phyloP scores from a whole-genome alignment of 2,888 invertebrate genomes.

The Lobophora halterata region DNA sequence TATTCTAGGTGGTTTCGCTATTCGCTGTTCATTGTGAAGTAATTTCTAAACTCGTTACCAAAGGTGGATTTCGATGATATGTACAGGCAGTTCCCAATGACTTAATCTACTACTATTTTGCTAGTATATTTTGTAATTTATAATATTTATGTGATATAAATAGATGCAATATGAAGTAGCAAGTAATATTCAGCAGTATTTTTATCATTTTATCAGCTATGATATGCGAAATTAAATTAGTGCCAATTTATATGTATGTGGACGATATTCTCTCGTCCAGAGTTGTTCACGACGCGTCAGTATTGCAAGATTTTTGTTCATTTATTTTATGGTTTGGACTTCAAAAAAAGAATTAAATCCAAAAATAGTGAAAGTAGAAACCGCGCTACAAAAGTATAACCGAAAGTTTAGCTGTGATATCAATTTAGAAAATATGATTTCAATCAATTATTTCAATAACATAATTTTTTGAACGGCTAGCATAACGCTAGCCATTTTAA shows the following conservation, averaged over 20 bases:
- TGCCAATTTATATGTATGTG: constrained; percentile 16
- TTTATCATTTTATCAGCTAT: constrained; percentile 7
- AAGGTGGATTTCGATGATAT: constrained; percentile 3
- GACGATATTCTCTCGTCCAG: background rate
- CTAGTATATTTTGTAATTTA: constrained; percentile 10
- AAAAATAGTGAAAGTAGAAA: background rate
- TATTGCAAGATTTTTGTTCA: background rate
- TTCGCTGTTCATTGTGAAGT: background rate
- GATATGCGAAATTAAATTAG: constrained; percentile 13
- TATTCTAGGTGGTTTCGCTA: too few species aligned
- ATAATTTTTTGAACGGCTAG: constrained; percentile 10
- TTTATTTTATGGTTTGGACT: too few species aligned
- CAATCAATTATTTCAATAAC: constrained; percentile 48
- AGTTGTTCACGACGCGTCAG: background rate
- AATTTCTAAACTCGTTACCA: constrained; percentile 5
- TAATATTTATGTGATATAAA: constrained; percentile 14
- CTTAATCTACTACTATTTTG: constrained; percentile 11
- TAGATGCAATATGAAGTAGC: constrained; percentile 4
- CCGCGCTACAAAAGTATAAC: constrained; percentile 1
- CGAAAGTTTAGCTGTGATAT: constrained; percentile 33
- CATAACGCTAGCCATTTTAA: too few species aligned
- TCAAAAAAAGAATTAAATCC: too few species aligned
- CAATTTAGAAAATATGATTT: constrained; percentile 55
- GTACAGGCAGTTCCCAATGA: background rate
- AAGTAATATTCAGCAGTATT: constrained; percentile 14